Evolutionary conservation across 2,113 vertebrate genomes (phyloP), one percentile per base, ranked within the genome.

Genomic region (Campylomormyrus tamandua): DNA sequence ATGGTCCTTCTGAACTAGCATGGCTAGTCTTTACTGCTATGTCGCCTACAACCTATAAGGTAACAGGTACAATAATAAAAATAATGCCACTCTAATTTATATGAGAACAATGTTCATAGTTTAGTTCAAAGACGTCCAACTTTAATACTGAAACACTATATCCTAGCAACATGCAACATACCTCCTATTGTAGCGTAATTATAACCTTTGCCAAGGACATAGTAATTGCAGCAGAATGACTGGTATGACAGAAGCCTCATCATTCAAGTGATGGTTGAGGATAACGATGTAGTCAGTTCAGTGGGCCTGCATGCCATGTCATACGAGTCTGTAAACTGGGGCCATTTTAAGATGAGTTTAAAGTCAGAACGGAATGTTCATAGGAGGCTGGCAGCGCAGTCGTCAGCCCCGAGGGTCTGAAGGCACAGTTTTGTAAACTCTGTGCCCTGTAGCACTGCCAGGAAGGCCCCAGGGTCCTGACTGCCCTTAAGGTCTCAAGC

Each of bases 251-350:
- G 49, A 31, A 46, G 27, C 15, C 27, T 52, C 49, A 46, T 85
- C 42, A 53, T 35, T 62, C 17, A 66, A 87, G 48, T 87, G n/a
- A 52, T 52, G 27, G 27, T 48, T 50, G 66, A 3, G 48, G 45
- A 80, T 53, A 80, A 89, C 49, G n/a, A 80, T 89, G 66, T 45
- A 77, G 74, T 80, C 56, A 50, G 7, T n/a, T 66, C n/a, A 50
- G 62, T 21, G 62, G 87, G 24, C 7, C 83, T 48, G 83, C 83
- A 24, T 84, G 45, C 45, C 42, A 48, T 84, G 24, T 84, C 74
- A 39, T 17, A 42, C 11, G 31, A 80, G 13, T 80, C 74, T 42
- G 35, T 80, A 80, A 42, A 80, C 74, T 2, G 35, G 53, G 52
- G 52, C 52, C 35, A 42, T 87, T 87, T 87, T 87, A 31, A 56